Percentiles rank a stretch among this genome's conserved stretches.
Evolutionary conservation across 2,888 invertebrate genomes (phyloP).

Genomic region (Microctonus aethiopoides): DNA sequence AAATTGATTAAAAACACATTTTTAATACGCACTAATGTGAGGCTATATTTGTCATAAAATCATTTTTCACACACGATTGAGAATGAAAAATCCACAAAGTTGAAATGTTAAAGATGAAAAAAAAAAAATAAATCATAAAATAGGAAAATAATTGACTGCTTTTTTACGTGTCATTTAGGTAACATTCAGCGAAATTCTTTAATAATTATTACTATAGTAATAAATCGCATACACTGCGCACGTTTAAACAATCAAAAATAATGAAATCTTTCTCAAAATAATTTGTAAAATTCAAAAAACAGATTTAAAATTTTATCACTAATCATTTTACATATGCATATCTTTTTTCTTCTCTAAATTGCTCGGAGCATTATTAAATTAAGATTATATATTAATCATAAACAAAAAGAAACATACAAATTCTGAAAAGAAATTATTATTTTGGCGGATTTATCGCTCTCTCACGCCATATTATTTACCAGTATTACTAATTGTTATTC

Average conservation of each 20-base stretch:
- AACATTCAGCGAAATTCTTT: not conserved
- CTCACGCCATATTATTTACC: slow-evolving; percentile 65
- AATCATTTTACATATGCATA: not conserved
- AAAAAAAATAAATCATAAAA: not conserved
- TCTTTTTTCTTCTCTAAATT: slow-evolving; percentile 22
- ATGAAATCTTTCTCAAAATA: not conserved
- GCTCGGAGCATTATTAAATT: slow-evolving; percentile 11
- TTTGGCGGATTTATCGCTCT: slow-evolving; percentile 52
- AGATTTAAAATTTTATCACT: not conserved
- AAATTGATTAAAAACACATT: not conserved
- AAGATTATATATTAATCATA: slow-evolving; percentile 18
- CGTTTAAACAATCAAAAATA: slow-evolving; percentile 9
- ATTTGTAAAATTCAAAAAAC: not conserved
- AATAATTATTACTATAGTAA: not conserved
- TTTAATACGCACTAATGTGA: not conserved
- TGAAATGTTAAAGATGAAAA: not conserved
- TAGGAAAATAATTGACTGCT: not conserved
- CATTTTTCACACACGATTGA: not conserved
- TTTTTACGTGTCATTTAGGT: not conserved
- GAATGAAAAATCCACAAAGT: not conserved
- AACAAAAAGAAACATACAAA: not conserved
- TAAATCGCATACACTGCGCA: not conserved
- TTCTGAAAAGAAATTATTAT: slow-evolving; percentile 38
- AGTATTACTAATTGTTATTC: slow-evolving; percentile 64
- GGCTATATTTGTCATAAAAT: not conserved